Base-by-base conservation (phyloP, 2,113 vertebrate species). In the Chrysochloris asiatica region DNA sequence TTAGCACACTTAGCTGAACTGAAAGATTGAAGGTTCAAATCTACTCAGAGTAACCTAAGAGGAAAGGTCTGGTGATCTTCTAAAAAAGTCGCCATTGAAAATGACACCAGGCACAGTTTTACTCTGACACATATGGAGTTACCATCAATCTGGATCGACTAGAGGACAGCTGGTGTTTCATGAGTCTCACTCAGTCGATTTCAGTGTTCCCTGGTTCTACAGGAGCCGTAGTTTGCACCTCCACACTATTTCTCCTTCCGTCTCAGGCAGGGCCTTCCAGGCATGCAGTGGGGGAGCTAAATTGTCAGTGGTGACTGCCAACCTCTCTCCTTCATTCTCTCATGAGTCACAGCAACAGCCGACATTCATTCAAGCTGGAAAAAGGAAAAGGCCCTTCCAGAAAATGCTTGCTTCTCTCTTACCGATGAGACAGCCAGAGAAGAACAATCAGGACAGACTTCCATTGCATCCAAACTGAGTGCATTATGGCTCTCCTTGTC, bases 251-350 rank as follows among this genome's bases (percentile, higher is more conserved):
- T 2, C 30, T 6, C 17, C 14, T 22, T 61, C 21, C 2, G 9
- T 30, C 38, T 13, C 4, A 2, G 0, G 0, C 9, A 0, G 21
- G 16, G 9, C 9, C 4, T 0, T 14, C 9, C 5, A 0, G 10
- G 3, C 10, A 4, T 0, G 54, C 54, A 14, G 24, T 2, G 16
- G 22, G 11, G 10, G 12, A 45, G 10, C 36, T 65, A 9, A 0
- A 0, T 10, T 12, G 30, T 67, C 50, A n/a, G 9, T 17, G 5
- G 33, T 38, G 4, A 14, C 54, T 26, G 16, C 24, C 4, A 1
- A 6, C 17, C n/a, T n/a, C 8, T 26, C n/a, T 48, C 54, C 48
- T 12, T 50, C 33, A 19, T 48, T 43, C 41, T 67, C 30, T 19
- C 9, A 2, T 6, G 28, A 2, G 52, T 50, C 13, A 5, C 6